Percentiles rank a stretch among this genome's conserved stretches.
Conservation (phyloP, 2,797 vertebrate genomes). For the Coilia nasus region DNA sequence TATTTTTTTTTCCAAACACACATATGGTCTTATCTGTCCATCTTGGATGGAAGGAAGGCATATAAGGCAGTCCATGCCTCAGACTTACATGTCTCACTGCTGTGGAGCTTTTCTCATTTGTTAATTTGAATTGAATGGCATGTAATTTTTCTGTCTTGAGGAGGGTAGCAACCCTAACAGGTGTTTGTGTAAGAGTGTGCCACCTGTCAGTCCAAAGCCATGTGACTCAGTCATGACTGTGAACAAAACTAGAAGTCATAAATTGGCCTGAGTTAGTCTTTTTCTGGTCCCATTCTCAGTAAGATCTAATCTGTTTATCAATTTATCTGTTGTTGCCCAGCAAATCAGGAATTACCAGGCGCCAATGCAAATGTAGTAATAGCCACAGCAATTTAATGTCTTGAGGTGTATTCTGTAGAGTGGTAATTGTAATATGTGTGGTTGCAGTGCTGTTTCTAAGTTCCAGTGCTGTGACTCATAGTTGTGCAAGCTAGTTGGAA, state of each 20-base stretch:
- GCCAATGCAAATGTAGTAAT: not conserved
- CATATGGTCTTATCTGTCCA: constrained; percentile 5
- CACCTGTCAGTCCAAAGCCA: not conserved
- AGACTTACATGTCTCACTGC: not conserved
- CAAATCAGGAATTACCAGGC: not conserved
- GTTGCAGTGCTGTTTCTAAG: not conserved
- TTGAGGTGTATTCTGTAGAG: not conserved
- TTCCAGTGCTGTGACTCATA: constrained; percentile 40
- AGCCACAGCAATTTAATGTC: not conserved
- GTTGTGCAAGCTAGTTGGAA: constrained; percentile 35
- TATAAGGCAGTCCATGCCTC: not conserved
- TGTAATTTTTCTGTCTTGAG: not conserved
- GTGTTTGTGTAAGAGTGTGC: not conserved
- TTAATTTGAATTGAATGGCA: no score
- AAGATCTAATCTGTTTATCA: no score
- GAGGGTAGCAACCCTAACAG: not conserved
- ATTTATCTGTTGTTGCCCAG: not conserved
- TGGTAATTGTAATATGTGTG: not conserved
- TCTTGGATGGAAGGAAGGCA: not conserved
- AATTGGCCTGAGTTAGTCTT: not conserved
- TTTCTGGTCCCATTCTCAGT: not conserved
- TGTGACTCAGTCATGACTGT: not conserved
- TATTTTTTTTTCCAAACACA: constrained; percentile 10
- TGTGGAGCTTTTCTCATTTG: not conserved
- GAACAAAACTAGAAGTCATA: not conserved